Conservation (phyloP, 2,113 vertebrate species). For the Malaclemys terrapin region DNA sequence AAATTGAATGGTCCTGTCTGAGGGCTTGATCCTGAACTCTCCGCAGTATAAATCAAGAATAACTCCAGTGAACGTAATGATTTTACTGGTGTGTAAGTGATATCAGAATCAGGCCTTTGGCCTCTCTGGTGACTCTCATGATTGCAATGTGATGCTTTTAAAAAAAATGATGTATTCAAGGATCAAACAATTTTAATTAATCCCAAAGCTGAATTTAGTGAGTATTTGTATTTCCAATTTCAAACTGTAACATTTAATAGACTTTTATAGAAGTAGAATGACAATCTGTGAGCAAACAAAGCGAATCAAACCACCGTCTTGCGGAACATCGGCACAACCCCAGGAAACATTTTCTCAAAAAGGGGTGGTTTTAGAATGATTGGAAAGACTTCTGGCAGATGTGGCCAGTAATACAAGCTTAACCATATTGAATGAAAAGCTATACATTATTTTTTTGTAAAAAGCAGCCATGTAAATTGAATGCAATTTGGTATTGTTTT, state of each 20-base stretch:
- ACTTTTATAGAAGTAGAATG: slow-evolving; percentile 34
- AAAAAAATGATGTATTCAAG: not conserved
- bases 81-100: not conserved
- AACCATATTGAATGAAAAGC: slow-evolving; percentile 39
- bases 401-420: slow-evolving; percentile 44
- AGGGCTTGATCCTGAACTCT: not conserved
- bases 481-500: slow-evolving; percentile 49
- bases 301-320: slow-evolving; percentile 11
- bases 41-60: not conserved
- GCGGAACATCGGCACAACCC: not conserved
- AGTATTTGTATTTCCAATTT: slow-evolving; percentile 3
- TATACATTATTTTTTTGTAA: slow-evolving; percentile 54
- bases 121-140: not conserved
- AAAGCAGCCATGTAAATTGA: slow-evolving; percentile 29
- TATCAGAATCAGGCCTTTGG: not conserved
- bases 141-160: not conserved
- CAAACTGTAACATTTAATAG: slow-evolving; percentile 20
- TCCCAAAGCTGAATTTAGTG: not conserved
- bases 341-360: slow-evolving; percentile 26
- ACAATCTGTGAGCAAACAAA: slow-evolving; percentile 51
- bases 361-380: slow-evolving; percentile 32
- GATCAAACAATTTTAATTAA: not conserved
- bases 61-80: not conserved
- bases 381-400: slow-evolving; percentile 50
- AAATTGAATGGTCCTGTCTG: not conserved